Base-by-base conservation (phyloP, 2,797 vertebrate genomes). In the Gambelia wislizenii region DNA sequence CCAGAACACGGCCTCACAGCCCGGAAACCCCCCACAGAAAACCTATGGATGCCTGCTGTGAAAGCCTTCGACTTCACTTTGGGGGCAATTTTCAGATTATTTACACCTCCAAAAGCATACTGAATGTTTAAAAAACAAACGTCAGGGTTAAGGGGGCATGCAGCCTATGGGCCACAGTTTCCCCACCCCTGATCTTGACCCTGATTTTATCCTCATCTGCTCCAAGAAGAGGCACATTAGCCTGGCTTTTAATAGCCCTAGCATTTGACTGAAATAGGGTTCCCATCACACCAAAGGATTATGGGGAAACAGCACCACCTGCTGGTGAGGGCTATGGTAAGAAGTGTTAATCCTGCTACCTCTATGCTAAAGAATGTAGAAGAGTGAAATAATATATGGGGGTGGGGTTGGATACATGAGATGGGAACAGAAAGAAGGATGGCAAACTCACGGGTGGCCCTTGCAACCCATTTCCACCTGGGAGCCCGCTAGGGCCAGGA, bases 401-500 rank as follows among this genome's bases (percentile, higher is more conserved):
- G 22, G 6, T 2, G 8, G 4, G 6, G 27, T 49, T 52, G 12
- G 72, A 2, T 75, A 49, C n/a, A 56, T n/a, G 49, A 10, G 6
- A 20, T 30, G 25, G 61, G 49, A 76, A 36, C 33, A 3, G 30
- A 9, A 78, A 92, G 82, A 0, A 14, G 64, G 1, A 52, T 78
- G 4, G 87, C 78, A 67, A 82, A 98, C 98, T 98, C 96, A 99
- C 99, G 81, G 94, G 92, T 47, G 98, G 93, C 36, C 99, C 99
- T 85, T 97, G 98, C 47, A 98, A 98, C 94, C 99, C 99, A 0
- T 96, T 94, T 91, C 98, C 98, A 2, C 99, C 99, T 56, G 98
- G 97, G 77, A 98, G 93, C 44, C 99, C 99, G 9, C 98, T 99
- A 87, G 98, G 97, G 96, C 99, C 99, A 72, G 98, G 96, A 87